A percentile compares a stretch with the other conserved stretches of the same genome.
phyloP scores from a whole-genome alignment of 2,797 vertebrate genomes.

The Chaunax sp. region DNA sequence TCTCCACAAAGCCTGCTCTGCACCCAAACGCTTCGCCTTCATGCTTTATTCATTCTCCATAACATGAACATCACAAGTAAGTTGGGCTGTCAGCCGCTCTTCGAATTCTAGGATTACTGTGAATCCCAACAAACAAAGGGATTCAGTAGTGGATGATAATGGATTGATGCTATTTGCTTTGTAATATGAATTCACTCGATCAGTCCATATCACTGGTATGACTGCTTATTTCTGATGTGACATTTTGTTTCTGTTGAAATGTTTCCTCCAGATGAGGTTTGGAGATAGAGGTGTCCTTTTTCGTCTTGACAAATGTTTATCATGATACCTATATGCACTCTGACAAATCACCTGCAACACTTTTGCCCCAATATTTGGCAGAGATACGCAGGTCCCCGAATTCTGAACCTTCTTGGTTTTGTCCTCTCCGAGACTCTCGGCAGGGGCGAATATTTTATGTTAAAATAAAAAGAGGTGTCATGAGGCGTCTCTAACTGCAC shows the following conservation, averaged over 20 bases:
- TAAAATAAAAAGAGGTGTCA: constrained; percentile 73
- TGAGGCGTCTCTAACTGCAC: constrained; percentile 63
- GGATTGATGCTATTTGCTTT: constrained; percentile 65
- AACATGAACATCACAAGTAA: constrained; percentile 61
- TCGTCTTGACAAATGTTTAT: constrained; percentile 68
- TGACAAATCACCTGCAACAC: constrained; percentile 58
- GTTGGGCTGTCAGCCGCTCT: constrained; percentile 53
- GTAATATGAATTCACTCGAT: constrained; percentile 60
- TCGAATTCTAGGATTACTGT: constrained; percentile 62
- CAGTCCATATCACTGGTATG: constrained; percentile 24
- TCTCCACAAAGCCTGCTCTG: constrained; percentile 44
- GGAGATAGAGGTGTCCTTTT: constrained; percentile 67
- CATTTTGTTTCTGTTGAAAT: constrained; percentile 47
- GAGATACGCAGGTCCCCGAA: constrained; percentile 41
- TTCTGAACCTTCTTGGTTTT: constrained; percentile 49
- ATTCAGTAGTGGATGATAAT: constrained; percentile 59
- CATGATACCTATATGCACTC: constrained; percentile 51
- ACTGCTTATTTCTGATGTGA: constrained; percentile 47
- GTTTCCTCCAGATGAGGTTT: constrained; percentile 43
- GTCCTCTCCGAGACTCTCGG: constrained; percentile 49
- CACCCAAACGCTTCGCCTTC: constrained; percentile 66
- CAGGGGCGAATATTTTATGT: constrained; percentile 61
- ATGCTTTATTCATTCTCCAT: constrained; percentile 76
- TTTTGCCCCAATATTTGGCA: constrained; percentile 58
- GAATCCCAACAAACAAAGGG: constrained; percentile 68